phyloP scores from a whole-genome alignment of 1,140 invertebrate genomes.

The Maniola jurtina region DNA sequence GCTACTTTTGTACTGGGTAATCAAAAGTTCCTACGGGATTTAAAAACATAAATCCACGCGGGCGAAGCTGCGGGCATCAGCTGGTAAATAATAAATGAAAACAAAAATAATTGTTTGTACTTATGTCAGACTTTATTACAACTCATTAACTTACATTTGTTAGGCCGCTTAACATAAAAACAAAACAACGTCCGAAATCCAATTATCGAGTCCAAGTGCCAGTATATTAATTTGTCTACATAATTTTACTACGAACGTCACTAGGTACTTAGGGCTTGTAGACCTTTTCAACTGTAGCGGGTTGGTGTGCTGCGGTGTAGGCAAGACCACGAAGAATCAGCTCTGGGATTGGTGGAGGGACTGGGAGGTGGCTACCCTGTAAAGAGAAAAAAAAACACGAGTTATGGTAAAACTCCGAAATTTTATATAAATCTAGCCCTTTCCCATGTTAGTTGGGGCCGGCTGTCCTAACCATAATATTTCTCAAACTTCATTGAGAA shows the following conservation, averaged over 20 bases:
- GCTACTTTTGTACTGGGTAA: too few species aligned
- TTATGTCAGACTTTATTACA: constrained; percentile 10
- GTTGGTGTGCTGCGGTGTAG: constrained; percentile 47
- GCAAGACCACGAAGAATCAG: constrained; percentile 43
- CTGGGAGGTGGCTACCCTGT: constrained; percentile 52
- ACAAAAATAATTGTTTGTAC: not conserved
- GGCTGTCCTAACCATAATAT: too few species aligned
- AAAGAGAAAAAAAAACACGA: constrained; percentile 16
- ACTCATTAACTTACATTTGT: constrained; percentile 1
- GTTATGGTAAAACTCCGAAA: too few species aligned
- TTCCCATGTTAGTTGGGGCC: too few species aligned
- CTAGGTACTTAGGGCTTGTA: not conserved
- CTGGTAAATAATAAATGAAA: not conserved
- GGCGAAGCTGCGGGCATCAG: too few species aligned
- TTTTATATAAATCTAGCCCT: too few species aligned
- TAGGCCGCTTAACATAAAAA: constrained; percentile 8
- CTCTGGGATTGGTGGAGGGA: constrained; percentile 44
- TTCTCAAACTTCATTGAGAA: too few species aligned
- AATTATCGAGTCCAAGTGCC: not conserved
- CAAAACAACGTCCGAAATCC: constrained; percentile 2
- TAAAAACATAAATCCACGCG: too few species aligned
- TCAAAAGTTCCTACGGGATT: too few species aligned
- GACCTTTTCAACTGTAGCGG: constrained; percentile 26
- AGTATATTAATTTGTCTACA: not conserved
- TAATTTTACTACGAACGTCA: not conserved